Base-by-base conservation (phyloP, 2,113 vertebrate genomes). In the Phalacrocorax pelagicus region DNA sequence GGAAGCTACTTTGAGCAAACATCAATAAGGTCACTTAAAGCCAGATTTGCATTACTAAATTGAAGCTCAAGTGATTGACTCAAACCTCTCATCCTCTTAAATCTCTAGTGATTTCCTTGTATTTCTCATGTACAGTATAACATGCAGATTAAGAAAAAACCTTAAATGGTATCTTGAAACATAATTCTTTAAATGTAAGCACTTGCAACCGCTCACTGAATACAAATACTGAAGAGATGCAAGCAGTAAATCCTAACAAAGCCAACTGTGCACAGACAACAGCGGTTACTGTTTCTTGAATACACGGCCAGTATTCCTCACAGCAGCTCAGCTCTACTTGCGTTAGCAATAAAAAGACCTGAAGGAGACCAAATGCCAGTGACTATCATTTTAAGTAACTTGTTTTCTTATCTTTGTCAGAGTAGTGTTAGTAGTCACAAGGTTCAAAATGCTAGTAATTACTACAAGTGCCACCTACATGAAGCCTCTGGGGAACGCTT, bases 11-110 rank as follows among this genome's bases (percentile, higher is more conserved):
- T 97, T 92, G 92, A 96, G 95, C 80, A 98, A 96, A 97, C 94
- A 96, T 97, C 94, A 95, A 93, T 95, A 95, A 97, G 95, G 96
- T 96, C 94, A 97, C 94, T 96, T 94, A 96, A 94, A 96, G 81
- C 51, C 71, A 62, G 93, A 95, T 96, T 94, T 96, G 96, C 85
- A 97, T 96, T 94, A 91, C 75, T 90, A 91, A 97, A 55, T 78
- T 92, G 86, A 95, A 96, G 86, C 80, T 97, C 77, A 95, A 92
- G 90, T 71, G 94, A 95, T 96, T 96, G 95, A 95, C 94, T 97
- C 88, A 96, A 96, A 90, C n/a, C 67, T 94, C 96, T 97, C 87
- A 97, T 97, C 92, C 90, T 87, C 70, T 92, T 95, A 92, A 95
- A 97, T 72, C 95, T 93, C 90, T 65, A 67, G 30, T 32, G 79